Evolutionary conservation across 2,113 vertebrate species (phyloP).

Genomic region (Symphodus melops): DNA sequence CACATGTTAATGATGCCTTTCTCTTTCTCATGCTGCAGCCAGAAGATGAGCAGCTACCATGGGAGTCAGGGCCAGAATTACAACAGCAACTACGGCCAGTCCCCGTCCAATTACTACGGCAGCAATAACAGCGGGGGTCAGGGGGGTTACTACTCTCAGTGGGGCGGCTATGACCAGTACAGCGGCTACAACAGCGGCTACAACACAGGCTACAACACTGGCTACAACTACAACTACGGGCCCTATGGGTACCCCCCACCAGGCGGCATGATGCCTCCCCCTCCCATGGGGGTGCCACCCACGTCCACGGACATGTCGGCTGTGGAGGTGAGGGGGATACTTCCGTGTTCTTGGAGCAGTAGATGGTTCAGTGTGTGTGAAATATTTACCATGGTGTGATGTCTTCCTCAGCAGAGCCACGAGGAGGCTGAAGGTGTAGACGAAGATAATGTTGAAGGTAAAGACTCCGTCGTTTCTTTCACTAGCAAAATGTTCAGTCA

Average conservation of each 20-base stretch:
- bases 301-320: slow-evolving; percentile 66
- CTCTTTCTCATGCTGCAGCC: slow-evolving; percentile 58
- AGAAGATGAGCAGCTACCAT: slow-evolving; percentile 87
- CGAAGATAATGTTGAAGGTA: slow-evolving; percentile 81
- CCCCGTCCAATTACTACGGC: slow-evolving; percentile 82
- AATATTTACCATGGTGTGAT: background rate
- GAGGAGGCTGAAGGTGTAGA: slow-evolving; percentile 69
- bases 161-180: slow-evolving; percentile 86
- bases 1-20: background rate
- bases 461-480: background rate
- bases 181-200: slow-evolving; percentile 77
- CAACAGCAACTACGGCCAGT: slow-evolving; percentile 79
- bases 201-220: slow-evolving; percentile 72
- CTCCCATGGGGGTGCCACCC: slow-evolving; percentile 77
- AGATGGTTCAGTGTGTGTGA: background rate
- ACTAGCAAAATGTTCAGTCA: no score
- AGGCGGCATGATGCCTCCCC: slow-evolving; percentile 79
- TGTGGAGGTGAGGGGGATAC: slow-evolving; percentile 68
- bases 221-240: slow-evolving; percentile 82
- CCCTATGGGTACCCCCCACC: slow-evolving; percentile 83
- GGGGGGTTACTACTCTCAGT: slow-evolving; percentile 83
- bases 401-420: slow-evolving; percentile 59
- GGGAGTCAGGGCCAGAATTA: slow-evolving; percentile 82
- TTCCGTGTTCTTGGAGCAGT: background rate
- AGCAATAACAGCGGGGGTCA: slow-evolving; percentile 57